Conservation (phyloP, 2,797 vertebrate species). For the Halcyon leucocephala region DNA sequence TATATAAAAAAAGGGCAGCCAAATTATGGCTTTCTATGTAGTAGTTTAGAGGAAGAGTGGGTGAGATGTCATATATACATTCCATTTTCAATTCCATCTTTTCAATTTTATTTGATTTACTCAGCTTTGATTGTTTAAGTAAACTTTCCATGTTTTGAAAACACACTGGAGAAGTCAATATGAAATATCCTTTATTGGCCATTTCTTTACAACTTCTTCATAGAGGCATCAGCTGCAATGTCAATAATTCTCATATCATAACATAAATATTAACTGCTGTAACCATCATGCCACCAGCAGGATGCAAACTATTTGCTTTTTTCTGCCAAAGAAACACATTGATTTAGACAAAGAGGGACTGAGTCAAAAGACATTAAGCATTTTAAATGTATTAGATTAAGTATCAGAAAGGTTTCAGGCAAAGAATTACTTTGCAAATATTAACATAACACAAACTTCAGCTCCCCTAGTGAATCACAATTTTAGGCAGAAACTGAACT, state of each 20-base stretch:
- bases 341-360: not conserved
- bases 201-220: not conserved
- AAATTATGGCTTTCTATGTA: not conserved
- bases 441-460: not conserved
- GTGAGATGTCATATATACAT: not conserved
- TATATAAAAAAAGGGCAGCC: too few species aligned
- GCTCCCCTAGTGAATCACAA: not conserved
- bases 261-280: not conserved
- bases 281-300: not conserved
- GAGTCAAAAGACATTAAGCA: not conserved
- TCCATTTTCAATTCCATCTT: not conserved
- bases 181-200: not conserved
- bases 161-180: not conserved
- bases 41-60: not conserved
- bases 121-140: not conserved
- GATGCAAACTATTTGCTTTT: not conserved
- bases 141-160: not conserved
- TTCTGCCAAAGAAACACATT: not conserved
- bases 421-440: not conserved
- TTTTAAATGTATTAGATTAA: not conserved
- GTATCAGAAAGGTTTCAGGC: not conserved
- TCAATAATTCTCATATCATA: not conserved
- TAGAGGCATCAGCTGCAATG: not conserved
- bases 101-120: not conserved
- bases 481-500: not conserved